These are phyloP conservation scores for Phalanger gymnotis DNA, from an alignment of 2,797 vertebrate genomes.

Conservation along the genomic window DNA sequence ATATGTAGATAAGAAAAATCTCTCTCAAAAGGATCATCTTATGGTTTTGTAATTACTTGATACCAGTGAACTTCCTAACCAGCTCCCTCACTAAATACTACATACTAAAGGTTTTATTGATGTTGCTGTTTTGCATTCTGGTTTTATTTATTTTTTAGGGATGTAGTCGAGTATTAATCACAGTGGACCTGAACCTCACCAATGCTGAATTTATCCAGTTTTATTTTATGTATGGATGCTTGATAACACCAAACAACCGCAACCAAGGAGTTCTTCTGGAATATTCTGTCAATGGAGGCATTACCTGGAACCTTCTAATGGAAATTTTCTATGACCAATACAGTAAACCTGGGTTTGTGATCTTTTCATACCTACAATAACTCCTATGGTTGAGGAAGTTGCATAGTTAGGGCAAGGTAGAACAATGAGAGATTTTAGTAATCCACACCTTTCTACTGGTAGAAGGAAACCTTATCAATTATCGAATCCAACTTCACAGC, in stretches of 20 bases:
- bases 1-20: constrained; percentile 4
- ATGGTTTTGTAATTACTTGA: constrained; percentile 6
- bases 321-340: constrained; percentile 99
- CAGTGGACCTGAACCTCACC: constrained; percentile 97
- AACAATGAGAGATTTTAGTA: neutral
- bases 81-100: neutral
- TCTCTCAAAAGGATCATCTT: constrained; percentile 11
- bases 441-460: too few relatives aligned
- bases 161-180: constrained; percentile 95
- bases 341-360: constrained; percentile 96
- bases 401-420: neutral
- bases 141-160: constrained; percentile 85
- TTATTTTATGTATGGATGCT: constrained; percentile 99
- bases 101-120: neutral
- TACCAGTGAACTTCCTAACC: constrained; percentile 45
- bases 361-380: constrained; percentile 49
- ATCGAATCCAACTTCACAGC: neutral
- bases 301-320: constrained; percentile 95
- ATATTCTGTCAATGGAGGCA: constrained; percentile 96
- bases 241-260: constrained; percentile 94
- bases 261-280: constrained; percentile 98
- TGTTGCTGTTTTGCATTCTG: neutral
- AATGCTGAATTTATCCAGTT: constrained; percentile 98
- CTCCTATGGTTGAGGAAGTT: neutral
- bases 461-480: too few relatives aligned